phyloP scores from a whole-genome alignment of 2,797 vertebrate species.

The Alectoris magna region DNA sequence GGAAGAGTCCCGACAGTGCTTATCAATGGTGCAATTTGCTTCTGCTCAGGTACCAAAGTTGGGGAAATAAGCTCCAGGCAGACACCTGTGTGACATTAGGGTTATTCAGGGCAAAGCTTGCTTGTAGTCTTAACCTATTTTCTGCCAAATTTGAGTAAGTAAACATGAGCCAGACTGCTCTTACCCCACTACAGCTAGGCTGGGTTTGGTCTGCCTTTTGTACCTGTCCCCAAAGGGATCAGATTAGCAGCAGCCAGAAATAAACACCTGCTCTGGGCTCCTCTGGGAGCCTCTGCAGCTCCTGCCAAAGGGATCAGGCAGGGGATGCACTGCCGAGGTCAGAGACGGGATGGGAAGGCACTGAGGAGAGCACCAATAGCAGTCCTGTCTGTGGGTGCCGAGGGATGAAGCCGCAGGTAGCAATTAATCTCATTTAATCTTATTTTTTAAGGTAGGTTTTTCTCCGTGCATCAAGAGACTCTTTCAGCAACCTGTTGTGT shows the following conservation, averaged over 20 bases:
- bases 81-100: neutral
- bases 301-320: neutral
- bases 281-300: neutral
- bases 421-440: neutral
- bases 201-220: neutral
- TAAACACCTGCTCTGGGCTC: neutral
- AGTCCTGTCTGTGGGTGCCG: neutral
- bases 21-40: neutral
- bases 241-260: neutral
- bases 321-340: neutral
- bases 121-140: neutral
- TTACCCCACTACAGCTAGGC: neutral
- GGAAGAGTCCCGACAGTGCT: neutral
- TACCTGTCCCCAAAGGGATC: neutral
- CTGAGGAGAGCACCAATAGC: neutral
- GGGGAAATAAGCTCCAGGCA: neutral
- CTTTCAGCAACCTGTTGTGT: neutral
- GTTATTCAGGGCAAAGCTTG: neutral
- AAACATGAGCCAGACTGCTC: neutral
- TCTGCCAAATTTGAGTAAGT: neutral
- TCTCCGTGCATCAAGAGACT: fast-evolving
- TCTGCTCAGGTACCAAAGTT: neutral
- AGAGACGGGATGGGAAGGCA: neutral
- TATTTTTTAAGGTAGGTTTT: neutral
- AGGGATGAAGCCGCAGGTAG: neutral